phyloP scores from a whole-genome alignment of 2,888 invertebrate species.

The Noctua pronuba region DNA sequence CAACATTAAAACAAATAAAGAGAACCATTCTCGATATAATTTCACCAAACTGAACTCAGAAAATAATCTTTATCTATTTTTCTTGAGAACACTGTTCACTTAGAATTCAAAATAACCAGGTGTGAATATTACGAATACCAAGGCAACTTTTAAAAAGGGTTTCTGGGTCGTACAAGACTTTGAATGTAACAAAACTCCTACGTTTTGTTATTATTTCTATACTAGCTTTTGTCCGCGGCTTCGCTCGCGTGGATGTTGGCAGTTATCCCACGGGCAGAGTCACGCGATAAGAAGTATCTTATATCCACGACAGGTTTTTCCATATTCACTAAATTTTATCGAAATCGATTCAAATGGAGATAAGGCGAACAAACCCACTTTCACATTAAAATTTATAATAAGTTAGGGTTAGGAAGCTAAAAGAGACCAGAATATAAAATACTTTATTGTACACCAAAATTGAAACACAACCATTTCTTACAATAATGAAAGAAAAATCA shows the following conservation, averaged over 20 bases:
- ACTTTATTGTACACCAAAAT: neutral
- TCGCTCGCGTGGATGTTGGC: neutral
- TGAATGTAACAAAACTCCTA: too few relatives aligned
- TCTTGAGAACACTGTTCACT: neutral
- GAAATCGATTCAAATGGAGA: neutral
- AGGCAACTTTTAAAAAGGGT: neutral
- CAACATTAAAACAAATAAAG: neutral
- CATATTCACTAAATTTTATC: neutral
- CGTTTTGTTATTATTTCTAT: neutral
- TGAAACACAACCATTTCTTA: neutral
- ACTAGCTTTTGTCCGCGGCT: neutral
- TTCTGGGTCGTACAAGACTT: conserved; percentile 1
- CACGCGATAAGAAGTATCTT: neutral
- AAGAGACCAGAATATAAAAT: too few relatives aligned
- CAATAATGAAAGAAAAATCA: neutral
- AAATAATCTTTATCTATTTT: neutral
- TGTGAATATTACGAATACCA: neutral
- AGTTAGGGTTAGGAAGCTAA: neutral
- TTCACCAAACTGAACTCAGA: neutral
- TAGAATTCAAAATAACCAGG: neutral
- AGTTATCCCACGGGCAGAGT: neutral
- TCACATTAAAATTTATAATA: neutral
- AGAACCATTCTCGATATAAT: too few relatives aligned
- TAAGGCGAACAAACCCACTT: neutral
- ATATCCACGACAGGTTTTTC: neutral